Conservation (phyloP, 2,888 invertebrate species). For the Melanchra persicariae region DNA sequence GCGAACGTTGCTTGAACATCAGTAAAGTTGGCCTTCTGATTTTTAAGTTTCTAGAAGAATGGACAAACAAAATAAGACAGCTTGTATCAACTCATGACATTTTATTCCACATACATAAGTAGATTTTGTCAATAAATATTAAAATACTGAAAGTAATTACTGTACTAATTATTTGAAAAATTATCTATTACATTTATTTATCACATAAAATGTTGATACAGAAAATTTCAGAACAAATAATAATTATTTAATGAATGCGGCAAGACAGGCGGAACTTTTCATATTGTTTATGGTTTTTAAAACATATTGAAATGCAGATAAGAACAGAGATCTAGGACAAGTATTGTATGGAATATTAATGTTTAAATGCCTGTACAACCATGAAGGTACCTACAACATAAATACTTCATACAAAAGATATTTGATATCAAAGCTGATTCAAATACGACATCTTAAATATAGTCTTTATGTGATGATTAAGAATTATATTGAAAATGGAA, state of each 20-base stretch:
- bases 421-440: neutral
- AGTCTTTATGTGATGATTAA: too few relatives aligned
- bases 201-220: too few relatives aligned
- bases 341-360: too few relatives aligned
- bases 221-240: neutral
- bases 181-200: neutral
- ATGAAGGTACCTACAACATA: neutral
- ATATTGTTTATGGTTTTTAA: too few relatives aligned
- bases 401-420: neutral
- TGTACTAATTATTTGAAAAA: neutral
- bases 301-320: too few relatives aligned
- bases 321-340: too few relatives aligned
- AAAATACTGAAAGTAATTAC: neutral
- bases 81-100: neutral
- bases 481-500: too few relatives aligned
- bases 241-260: neutral
- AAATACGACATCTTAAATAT: neutral
- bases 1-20: too few relatives aligned
- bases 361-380: neutral
- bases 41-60: too few relatives aligned
- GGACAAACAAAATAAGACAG: conserved; percentile 10
- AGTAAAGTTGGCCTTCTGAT: too few relatives aligned
- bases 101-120: conserved; percentile 9
- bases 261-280: neutral
- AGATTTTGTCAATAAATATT: too few relatives aligned